Base-by-base conservation (phyloP, 2,888 invertebrate genomes). In the Ypsolopha scabrella region DNA sequence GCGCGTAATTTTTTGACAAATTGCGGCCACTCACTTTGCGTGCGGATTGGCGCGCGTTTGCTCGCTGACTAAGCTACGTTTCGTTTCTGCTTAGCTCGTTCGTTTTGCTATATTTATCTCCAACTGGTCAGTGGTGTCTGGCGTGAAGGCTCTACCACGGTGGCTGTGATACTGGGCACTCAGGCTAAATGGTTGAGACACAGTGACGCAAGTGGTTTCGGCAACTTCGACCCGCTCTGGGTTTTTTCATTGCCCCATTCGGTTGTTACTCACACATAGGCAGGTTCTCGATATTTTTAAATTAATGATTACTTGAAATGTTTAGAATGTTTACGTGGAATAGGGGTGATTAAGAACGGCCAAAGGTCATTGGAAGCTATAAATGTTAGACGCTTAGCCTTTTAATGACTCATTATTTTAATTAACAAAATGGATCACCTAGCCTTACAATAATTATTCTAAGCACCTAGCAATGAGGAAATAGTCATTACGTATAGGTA, bases 161-260 rank as follows among this genome's bases (percentile, higher is more conserved):
- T n/a, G 39, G n/a, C 39, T 39, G 39, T n/a, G 39, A 8, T 33
- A 11, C 44, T 8, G 38, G 43, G 8, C 13, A 14, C 13, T 8
- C 8, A 11, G 43, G 14, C 43, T 6, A 1, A 11, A 13, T 8
- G 44, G 44, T 43, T 43, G 44, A 13, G 8, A 8, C 33, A 41
- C 37, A 37, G 34, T 85, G 83, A 82, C 81, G 83, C 81, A 83
- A 83, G 79, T 62, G 49, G 70, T 82, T 85, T 82, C 73, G 76
- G 75, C 82, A 83, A 78, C 67, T 59, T 57, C 53, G 41, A 14
- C 48, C 60, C 56, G 57, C 56, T 55, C 57, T 62, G 59, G 65
- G 62, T 64, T 62, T 77, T 76, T 75, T 72, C 65, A 62, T 75
- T 72, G 74, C 69, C 65, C 61, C 75, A 70, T 65, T 65, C 62